Evolutionary conservation across 2,113 vertebrate genomes (phyloP), one percentile per base, ranked within the genome.

Genomic region (Nerophis lumbriciformis): DNA sequence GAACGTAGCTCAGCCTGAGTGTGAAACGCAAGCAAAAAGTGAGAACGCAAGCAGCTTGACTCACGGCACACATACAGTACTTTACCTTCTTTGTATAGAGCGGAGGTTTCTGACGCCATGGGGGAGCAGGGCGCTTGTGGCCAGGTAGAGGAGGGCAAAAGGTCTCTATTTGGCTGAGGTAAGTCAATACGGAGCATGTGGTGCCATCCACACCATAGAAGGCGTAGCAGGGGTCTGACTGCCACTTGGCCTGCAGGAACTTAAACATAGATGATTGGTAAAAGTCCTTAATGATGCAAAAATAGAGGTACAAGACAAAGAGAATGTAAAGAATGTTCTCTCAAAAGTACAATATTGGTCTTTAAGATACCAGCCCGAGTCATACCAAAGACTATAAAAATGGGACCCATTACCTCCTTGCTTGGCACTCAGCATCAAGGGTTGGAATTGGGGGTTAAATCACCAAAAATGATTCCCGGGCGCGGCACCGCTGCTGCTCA

Each of bases 201-300:
- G 78, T 78, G 16, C 88, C 89, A 60, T 90, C 78, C 66, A 90
- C 86, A 5, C 87, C 88, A 36, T 90, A 90, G 67, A 88, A 88
- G 36, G 77, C 76, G 53, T 90, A 90, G 66, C 89, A 90, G 12
- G 86, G 77, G 69, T 90, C 89, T 28, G 85, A 78, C 54, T 80
- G 74, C 89, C 89, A 90, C 1, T 38, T 77, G 10, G 73, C 65
- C 39, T 44, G 75, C 58, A 90, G 73, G 58, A 87, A 90, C 89
- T 90, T 65, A 6, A 53, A 52, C 12, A 21, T 35, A 79, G 19
- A 73, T n/a, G 8, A 38, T 55, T 15, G 16, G 51, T 61, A 15
- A 44, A 59, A 12, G 10, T 45, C 36, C 28, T 10, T n/a, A 5
- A 15, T 37, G 13, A 36, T 38, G 42, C 42, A 45, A 45, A 12